Conservation (phyloP, 1,140 invertebrate genomes). For the Nymphalis io region DNA sequence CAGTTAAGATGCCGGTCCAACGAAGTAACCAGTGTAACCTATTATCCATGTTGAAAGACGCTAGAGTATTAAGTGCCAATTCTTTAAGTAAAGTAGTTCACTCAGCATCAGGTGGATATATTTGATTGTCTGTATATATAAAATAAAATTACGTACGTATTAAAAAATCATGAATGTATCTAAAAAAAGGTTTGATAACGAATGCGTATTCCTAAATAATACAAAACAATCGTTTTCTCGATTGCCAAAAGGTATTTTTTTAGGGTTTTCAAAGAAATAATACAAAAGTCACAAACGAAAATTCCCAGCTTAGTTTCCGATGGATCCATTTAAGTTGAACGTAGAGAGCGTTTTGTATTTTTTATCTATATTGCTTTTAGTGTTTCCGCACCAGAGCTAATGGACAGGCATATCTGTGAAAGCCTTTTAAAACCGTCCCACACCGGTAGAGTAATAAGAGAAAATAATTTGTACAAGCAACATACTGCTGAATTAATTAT, state of each 20-base stretch:
- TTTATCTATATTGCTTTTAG: slow-evolving; percentile 27
- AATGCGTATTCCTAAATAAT: too few relatives aligned
- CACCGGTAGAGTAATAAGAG: background rate
- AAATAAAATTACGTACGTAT: too few relatives aligned
- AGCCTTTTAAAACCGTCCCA: slow-evolving; percentile 13
- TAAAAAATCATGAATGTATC: too few relatives aligned
- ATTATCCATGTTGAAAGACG: too few relatives aligned
- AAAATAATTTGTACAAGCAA: slow-evolving; percentile 1
- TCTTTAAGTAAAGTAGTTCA: too few relatives aligned
- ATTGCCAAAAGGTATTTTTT: background rate
- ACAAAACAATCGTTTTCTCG: background rate
- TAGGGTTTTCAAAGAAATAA: slow-evolving; percentile 1
- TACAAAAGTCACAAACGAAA: background rate
- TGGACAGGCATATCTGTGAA: slow-evolving; percentile 21
- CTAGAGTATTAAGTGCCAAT: too few relatives aligned
- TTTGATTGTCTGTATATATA: too few relatives aligned
- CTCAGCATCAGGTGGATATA: too few relatives aligned
- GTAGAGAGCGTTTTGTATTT: slow-evolving; percentile 21
- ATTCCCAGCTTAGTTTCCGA: slow-evolving; percentile 8
- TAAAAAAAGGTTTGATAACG: too few relatives aligned
- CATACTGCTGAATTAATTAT: background rate
- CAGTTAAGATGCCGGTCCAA: too few relatives aligned
- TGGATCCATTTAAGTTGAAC: slow-evolving; percentile 19
- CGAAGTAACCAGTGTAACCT: too few relatives aligned
- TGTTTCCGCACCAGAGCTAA: slow-evolving; percentile 22